Conservation (phyloP, 2,888 invertebrate genomes). For the Disparrhopalites patrizii region DNA sequence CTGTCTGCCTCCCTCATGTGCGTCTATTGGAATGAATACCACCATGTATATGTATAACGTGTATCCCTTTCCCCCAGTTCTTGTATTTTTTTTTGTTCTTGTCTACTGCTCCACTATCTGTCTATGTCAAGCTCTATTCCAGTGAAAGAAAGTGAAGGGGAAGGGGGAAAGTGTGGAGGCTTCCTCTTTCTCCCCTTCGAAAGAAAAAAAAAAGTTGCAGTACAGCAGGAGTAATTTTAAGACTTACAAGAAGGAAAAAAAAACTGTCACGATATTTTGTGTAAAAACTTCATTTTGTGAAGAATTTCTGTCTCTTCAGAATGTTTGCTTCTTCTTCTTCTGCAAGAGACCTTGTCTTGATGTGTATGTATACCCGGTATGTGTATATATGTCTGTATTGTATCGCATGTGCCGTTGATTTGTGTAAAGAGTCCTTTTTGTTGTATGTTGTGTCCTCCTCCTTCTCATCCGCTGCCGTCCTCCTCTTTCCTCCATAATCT, state of each 20-base stretch:
- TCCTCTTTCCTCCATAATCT: no score
- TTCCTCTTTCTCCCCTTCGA: not conserved
- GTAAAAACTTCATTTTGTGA: not conserved
- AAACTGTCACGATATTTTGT: conserved; percentile 7
- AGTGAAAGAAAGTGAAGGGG: not conserved
- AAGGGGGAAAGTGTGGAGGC: not conserved
- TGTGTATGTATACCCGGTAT: not conserved
- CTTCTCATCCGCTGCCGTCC: not conserved
- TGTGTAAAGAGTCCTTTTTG: not conserved
- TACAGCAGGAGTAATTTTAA: no score
- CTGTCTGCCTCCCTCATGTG: not conserved
- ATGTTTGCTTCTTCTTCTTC: not conserved
- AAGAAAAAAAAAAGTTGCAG: no score
- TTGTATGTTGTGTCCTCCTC: not conserved
- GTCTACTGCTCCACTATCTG: not conserved
- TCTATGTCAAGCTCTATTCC: not conserved
- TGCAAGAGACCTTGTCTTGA: not conserved
- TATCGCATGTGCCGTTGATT: not conserved
- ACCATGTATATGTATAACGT: no score
- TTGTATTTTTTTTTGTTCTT: not conserved
- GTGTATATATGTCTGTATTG: not conserved
- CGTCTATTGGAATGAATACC: not conserved
- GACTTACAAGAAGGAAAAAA: no score
- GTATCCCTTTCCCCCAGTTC: no score
- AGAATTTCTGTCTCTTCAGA: not conserved